These are phyloP conservation scores for Chinchilla lanigera DNA, from an alignment of 2,113 vertebrate genomes.

Conservation along the genomic window DNA sequence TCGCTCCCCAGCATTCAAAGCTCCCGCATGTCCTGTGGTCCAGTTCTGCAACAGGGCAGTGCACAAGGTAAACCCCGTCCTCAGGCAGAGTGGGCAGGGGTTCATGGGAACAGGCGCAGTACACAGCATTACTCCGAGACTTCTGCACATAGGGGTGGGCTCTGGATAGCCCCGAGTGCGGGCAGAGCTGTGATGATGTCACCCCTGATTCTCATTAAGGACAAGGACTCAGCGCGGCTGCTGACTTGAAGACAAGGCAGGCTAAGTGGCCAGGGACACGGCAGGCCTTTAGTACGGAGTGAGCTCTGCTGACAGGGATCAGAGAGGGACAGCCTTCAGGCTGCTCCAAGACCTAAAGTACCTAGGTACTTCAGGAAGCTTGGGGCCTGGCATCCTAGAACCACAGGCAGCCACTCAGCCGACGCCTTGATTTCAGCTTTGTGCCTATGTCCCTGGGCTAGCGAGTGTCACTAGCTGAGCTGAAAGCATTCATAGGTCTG, in stretches of 20 bases:
- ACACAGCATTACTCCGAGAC: not conserved
- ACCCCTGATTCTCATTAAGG: not conserved
- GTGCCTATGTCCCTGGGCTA: not conserved
- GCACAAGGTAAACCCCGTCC: not conserved
- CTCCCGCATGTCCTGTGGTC: no score
- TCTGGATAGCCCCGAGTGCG: not conserved
- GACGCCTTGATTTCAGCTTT: no score
- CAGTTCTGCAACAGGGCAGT: no score
- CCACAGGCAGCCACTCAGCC: rapidly evolving
- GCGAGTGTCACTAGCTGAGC: not conserved
- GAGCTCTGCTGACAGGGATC: not conserved
- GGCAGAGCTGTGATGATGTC: not conserved
- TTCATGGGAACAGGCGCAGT: no score
- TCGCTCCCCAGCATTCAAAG: not conserved
- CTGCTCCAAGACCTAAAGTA: not conserved
- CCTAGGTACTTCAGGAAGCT: not conserved
- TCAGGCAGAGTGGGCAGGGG: not conserved
- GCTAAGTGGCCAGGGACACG: rapidly evolving
- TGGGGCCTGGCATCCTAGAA: rapidly evolving
- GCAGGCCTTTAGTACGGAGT: rapidly evolving
- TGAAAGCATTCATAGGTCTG: not conserved
- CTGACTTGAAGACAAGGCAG: no score
- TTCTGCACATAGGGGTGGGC: not conserved
- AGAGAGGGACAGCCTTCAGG: rapidly evolving
- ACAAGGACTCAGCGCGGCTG: no score